Conservation (phyloP, 2,888 invertebrate species). For the Drosophila vallismaia region DNA sequence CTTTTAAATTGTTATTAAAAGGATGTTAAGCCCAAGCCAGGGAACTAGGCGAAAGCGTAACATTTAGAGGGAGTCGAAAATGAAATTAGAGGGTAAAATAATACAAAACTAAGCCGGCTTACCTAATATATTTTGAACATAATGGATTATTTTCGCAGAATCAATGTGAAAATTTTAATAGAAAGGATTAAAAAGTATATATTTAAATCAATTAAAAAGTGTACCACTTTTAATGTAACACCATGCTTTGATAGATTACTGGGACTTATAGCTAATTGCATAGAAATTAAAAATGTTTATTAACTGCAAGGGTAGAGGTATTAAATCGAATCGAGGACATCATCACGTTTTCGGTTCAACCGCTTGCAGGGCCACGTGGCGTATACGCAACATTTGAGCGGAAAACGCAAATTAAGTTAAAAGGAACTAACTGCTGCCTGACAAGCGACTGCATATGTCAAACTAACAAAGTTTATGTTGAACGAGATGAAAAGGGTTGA, state of each 20-base stretch:
- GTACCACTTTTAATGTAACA: too few species aligned
- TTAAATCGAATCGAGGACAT: conserved; percentile 3
- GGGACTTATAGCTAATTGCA: neutral
- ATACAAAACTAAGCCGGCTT: too few species aligned
- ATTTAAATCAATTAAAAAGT: too few species aligned
- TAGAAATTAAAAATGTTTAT: neutral
- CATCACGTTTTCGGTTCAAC: neutral
- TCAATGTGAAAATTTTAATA: too few species aligned
- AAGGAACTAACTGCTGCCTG: conserved; percentile 30
- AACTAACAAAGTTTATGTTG: conserved; percentile 48
- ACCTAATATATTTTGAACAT: too few species aligned
- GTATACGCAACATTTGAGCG: conserved; percentile 57
- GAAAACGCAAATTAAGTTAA: conserved; percentile 56
- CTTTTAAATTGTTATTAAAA: too few species aligned
- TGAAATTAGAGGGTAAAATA: too few species aligned
- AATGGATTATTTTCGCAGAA: too few species aligned
- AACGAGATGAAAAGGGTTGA: conserved; percentile 13
- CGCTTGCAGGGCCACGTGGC: conserved; percentile 17
- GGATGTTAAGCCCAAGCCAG: neutral
- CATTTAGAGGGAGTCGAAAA: neutral
- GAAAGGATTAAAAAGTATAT: too few species aligned
- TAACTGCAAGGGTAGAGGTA: neutral
- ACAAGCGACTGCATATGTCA: conserved; percentile 47
- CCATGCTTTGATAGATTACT: neutral
- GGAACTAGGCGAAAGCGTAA: too few species aligned